Percentiles rank a stretch among this genome's conserved stretches.
Conservation (phyloP, 2,113 vertebrate genomes). For the Alouatta palliata region DNA sequence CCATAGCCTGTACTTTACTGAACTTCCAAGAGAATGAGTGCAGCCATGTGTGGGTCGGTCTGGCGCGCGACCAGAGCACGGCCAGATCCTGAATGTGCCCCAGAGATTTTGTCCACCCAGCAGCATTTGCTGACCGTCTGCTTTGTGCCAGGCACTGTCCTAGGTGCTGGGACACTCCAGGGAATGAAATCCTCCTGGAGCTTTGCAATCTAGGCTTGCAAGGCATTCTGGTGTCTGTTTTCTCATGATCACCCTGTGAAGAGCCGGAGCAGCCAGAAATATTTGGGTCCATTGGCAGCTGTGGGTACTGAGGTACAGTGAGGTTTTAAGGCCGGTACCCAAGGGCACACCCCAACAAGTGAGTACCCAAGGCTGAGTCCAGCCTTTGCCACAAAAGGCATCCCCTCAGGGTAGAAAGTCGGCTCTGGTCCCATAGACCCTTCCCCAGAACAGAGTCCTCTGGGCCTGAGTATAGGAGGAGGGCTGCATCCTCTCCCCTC, state of each 20-base stretch:
- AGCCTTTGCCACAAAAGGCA: not conserved
- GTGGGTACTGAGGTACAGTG: not conserved
- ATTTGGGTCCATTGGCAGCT: not conserved
- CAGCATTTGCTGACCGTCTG: rapidly evolving
- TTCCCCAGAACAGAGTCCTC: not conserved
- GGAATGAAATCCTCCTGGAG: not conserved
- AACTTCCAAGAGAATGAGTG: not conserved
- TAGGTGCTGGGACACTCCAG: rapidly evolving
- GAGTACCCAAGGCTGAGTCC: not conserved
- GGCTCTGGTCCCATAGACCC: not conserved
- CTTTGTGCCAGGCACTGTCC: not conserved
- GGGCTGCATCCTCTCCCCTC: not conserved
- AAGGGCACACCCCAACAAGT: not conserved
- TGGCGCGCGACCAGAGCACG: no score
- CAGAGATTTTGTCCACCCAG: no score
- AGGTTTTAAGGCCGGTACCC: not conserved
- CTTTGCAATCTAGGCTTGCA: not conserved
- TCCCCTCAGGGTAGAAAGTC: not conserved
- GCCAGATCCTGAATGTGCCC: not conserved
- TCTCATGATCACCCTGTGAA: not conserved
- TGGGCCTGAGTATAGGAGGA: not conserved
- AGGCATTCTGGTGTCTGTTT: not conserved
- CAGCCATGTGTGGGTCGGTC: rapidly evolving
- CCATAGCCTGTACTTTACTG: not conserved
- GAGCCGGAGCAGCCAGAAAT: not conserved